Evolutionary conservation across 1,140 invertebrate genomes (phyloP).

Genomic region (Limonius californicus): DNA sequence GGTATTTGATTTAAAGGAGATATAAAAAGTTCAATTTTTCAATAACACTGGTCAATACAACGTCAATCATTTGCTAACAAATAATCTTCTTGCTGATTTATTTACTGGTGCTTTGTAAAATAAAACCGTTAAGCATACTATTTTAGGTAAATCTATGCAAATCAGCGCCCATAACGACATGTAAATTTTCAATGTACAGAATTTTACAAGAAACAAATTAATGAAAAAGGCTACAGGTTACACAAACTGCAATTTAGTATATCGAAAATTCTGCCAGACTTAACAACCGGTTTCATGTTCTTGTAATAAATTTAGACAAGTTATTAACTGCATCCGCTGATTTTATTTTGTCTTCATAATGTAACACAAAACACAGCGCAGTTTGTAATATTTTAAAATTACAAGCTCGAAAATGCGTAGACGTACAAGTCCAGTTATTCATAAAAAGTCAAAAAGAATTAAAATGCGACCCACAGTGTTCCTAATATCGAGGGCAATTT

Average conservation of each 20-base stretch:
- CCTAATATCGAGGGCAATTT: background rate
- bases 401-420: background rate
- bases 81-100: too few species aligned
- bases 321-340: slow-evolving; percentile 30
- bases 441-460: background rate
- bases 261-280: slow-evolving; percentile 28
- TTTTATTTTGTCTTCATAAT: slow-evolving; percentile 27
- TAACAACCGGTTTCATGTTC: slow-evolving; percentile 35
- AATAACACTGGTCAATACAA: too few species aligned
- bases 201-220: background rate
- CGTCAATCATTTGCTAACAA: too few species aligned
- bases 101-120: too few species aligned
- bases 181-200: too few species aligned
- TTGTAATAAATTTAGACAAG: slow-evolving; percentile 33
- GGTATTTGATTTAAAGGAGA: too few species aligned
- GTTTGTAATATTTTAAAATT: background rate
- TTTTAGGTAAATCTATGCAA: too few species aligned
- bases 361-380: background rate
- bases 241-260: slow-evolving; percentile 22
- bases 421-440: background rate
- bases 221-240: background rate
- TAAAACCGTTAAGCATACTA: too few species aligned
- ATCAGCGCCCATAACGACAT: too few species aligned
- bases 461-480: background rate
- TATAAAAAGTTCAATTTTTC: too few species aligned